A percentile compares a stretch with the other conserved stretches of the same genome.
Evolutionary conservation across 2,797 vertebrate species (phyloP).

Genomic region (Oryzias dopingdopingensis): DNA sequence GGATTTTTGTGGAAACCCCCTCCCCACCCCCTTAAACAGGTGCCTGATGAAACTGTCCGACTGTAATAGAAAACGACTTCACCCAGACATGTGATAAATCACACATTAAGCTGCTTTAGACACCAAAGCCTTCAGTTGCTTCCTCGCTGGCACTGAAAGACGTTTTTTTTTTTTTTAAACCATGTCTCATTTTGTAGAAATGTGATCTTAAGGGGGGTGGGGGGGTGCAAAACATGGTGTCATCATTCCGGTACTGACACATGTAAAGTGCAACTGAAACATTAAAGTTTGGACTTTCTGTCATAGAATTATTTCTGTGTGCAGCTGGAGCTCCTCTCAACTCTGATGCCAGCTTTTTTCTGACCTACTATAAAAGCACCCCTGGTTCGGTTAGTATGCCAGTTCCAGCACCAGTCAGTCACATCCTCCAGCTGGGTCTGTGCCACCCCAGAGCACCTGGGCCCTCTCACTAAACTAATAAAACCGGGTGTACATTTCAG

Average conservation of each 20-base stretch:
- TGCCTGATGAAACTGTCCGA: constrained; percentile 69
- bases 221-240: constrained; percentile 30
- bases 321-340: constrained; percentile 71
- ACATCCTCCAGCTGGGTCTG: constrained; percentile 73
- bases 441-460: constrained; percentile 74
- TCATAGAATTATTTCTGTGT: constrained; percentile 26
- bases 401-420: constrained; percentile 65
- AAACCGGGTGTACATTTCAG: constrained; percentile 68
- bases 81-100: constrained; percentile 52
- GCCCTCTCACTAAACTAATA: constrained; percentile 55
- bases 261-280: neutral
- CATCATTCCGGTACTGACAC: constrained; percentile 28
- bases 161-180: constrained; percentile 34
- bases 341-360: constrained; percentile 58
- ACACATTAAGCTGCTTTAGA: constrained; percentile 61
- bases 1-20: constrained; percentile 40
- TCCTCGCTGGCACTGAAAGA: constrained; percentile 47
- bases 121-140: constrained; percentile 47
- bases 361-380: constrained; percentile 63
- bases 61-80: constrained; percentile 65
- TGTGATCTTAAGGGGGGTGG: neutral
- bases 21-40: constrained; percentile 51
- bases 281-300: constrained; percentile 25
- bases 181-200: constrained; percentile 31
- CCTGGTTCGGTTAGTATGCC: constrained; percentile 73